phyloP scores from a whole-genome alignment of 92 coral and sea anemone genomes.

The Epizoanthus illoricatus region DNA sequence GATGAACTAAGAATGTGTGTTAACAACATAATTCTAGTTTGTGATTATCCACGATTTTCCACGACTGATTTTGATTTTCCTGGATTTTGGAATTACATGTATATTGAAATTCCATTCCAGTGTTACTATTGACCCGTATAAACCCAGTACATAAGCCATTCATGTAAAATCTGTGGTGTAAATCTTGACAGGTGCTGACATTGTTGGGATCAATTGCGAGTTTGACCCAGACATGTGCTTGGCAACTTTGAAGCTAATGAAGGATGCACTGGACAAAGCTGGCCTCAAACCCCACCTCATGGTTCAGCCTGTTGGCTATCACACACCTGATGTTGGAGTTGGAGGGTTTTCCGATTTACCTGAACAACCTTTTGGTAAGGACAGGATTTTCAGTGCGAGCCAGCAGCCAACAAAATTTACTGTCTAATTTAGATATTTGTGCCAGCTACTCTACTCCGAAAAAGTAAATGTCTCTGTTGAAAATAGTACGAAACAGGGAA shows the following conservation, averaged over 20 bases:
- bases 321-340: constrained; percentile 50
- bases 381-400: background rate
- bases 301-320: constrained; percentile 62
- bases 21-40: too few relatives aligned
- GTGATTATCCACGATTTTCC: too few relatives aligned
- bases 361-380: constrained; percentile 59
- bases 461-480: too few relatives aligned
- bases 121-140: too few relatives aligned
- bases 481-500: too few relatives aligned
- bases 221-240: constrained; percentile 54
- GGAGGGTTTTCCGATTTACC: constrained; percentile 35
- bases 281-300: constrained; percentile 61
- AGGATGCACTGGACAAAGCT: constrained; percentile 62
- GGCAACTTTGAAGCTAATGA: constrained; percentile 55
- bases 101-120: too few relatives aligned
- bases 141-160: too few relatives aligned
- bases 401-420: background rate
- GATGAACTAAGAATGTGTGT: too few relatives aligned
- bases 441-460: background rate
- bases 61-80: too few relatives aligned
- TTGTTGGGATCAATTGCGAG: constrained; percentile 68
- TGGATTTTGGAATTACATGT: too few relatives aligned
- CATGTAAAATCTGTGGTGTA: too few relatives aligned
- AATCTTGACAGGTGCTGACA: constrained; percentile 56
- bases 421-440: too few relatives aligned